Percentiles rank a stretch among this genome's conserved stretches.
Evolutionary conservation across 2,797 vertebrate genomes (phyloP).

Genomic region (Astyanax mexicanus): DNA sequence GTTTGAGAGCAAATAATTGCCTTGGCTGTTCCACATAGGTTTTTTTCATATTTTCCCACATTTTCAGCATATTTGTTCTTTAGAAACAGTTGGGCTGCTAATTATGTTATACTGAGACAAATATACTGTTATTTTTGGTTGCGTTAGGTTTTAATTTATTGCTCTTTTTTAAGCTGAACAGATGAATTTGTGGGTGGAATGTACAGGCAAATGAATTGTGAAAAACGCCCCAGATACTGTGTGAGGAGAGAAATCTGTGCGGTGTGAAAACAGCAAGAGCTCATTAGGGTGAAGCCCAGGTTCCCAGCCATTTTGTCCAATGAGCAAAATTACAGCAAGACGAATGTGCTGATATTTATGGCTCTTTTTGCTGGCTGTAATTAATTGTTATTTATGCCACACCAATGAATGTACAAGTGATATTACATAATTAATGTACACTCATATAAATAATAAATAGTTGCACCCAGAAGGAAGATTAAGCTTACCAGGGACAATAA

Average conservation of each 20-base stretch:
- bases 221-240: neutral
- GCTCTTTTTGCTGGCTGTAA: neutral
- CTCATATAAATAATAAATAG: too few species aligned
- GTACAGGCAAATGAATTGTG: neutral
- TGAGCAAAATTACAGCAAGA: neutral
- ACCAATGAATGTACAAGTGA: slow-evolving; percentile 8
- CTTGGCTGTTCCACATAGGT: neutral
- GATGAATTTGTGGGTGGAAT: neutral
- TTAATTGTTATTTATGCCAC: neutral
- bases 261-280: neutral
- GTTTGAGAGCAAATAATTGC: neutral
- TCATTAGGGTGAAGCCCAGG: neutral
- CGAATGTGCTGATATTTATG: neutral
- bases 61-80: neutral
- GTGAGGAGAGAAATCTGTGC: neutral
- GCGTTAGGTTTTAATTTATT: neutral
- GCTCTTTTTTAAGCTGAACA: neutral
- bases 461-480: too few species aligned
- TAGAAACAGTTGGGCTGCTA: neutral
- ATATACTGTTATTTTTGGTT: neutral
- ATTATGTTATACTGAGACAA: neutral
- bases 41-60: neutral
- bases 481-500: too few species aligned
- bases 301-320: neutral
- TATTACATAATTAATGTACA: slow-evolving; percentile 9